Conservation (phyloP, 2,797 vertebrate species). For the Smutsia gigantea region DNA sequence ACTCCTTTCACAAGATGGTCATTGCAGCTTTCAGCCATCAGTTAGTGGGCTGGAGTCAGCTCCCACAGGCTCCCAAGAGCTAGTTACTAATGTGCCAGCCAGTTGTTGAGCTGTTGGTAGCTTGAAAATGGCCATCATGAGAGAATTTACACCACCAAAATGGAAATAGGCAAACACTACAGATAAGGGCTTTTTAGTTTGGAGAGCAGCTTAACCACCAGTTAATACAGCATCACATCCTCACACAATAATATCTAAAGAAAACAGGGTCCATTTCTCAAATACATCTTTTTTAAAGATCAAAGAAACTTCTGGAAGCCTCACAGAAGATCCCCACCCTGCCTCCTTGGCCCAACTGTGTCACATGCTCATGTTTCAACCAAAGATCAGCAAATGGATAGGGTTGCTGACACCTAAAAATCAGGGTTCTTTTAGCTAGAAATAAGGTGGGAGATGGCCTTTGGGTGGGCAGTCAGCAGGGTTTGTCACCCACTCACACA, state of each 20-base stretch:
- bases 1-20: neutral
- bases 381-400: neutral
- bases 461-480: neutral
- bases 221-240: neutral
- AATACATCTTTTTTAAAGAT: neutral
- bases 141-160: neutral
- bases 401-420: neutral
- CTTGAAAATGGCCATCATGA: neutral
- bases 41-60: fast-evolving
- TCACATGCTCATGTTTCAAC: neutral
- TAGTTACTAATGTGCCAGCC: neutral
- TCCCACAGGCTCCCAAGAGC: neutral
- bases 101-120: neutral
- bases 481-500: neutral
- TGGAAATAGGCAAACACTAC: neutral
- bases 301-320: neutral
- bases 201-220: neutral
- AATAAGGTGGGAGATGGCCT: neutral
- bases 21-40: neutral
- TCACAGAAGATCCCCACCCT: neutral
- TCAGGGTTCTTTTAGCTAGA: neutral
- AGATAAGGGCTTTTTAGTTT: neutral
- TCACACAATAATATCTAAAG: neutral
- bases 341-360: neutral
- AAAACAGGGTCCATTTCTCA: neutral